Evolutionary conservation across 2,113 vertebrate species (phyloP).

Genomic region (Globicephala melas): DNA sequence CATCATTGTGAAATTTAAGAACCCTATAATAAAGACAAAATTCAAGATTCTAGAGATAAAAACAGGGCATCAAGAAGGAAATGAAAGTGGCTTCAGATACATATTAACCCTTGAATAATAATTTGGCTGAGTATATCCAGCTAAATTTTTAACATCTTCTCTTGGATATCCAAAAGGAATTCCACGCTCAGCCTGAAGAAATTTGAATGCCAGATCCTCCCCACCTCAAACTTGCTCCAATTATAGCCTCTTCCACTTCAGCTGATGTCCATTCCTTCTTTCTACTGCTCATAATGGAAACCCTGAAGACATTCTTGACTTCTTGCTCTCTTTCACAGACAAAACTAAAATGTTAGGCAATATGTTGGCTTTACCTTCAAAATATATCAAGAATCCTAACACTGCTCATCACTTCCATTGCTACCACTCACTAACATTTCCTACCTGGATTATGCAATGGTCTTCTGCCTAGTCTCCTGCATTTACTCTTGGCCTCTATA

Average conservation of each 20-base stretch:
- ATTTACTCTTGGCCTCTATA: not conserved
- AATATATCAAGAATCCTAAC: not conserved
- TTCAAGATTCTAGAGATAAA: not conserved
- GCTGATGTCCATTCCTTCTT: not conserved
- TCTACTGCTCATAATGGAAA: not conserved
- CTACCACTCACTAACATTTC: not conserved
- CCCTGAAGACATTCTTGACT: not conserved
- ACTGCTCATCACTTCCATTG: not conserved
- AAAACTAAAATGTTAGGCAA: not conserved
- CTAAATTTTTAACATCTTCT: not conserved
- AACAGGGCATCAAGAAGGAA: not conserved
- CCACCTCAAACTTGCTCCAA: not conserved
- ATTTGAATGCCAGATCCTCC: not conserved
- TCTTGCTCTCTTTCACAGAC: not conserved
- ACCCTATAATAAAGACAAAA: not conserved
- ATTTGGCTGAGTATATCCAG: not conserved
- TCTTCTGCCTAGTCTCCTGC: not conserved
- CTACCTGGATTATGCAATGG: not conserved
- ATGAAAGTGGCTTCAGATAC: not conserved
- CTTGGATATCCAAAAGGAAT: not conserved
- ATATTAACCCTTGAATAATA: not conserved
- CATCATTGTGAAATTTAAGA: slow-evolving; percentile 9
- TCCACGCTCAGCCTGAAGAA: not conserved
- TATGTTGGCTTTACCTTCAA: not conserved
- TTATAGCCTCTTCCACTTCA: not conserved